phyloP scores from a whole-genome alignment of 2,113 vertebrate genomes.

The Sardina pilchardus region DNA sequence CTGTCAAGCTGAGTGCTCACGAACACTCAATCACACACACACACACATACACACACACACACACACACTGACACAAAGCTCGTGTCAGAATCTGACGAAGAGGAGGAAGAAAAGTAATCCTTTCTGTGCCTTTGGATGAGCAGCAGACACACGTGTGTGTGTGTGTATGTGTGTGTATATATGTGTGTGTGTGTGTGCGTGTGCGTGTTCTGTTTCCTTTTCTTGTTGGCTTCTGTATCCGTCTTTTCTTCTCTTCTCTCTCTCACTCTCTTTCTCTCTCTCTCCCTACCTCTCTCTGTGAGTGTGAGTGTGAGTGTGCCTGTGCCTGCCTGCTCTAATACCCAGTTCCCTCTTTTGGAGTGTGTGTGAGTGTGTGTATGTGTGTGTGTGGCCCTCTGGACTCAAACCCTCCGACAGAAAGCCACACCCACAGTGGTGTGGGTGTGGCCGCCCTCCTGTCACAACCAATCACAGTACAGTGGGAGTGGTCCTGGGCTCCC shows the following conservation, averaged over 20 bases:
- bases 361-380: not conserved
- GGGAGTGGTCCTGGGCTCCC: slow-evolving; percentile 56
- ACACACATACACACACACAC: not conserved
- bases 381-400: slow-evolving; percentile 39
- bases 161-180: not conserved
- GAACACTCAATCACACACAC: no score
- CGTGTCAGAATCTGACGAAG: not conserved
- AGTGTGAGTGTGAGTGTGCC: not conserved
- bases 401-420: not conserved
- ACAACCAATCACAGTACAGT: slow-evolving; percentile 62
- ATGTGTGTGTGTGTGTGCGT: not conserved
- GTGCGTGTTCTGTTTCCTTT: not conserved
- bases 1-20: not conserved
- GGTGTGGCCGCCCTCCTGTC: slow-evolving; percentile 56
- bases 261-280: not conserved
- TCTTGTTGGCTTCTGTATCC: not conserved
- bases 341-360: not conserved
- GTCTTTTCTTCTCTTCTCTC: not conserved
- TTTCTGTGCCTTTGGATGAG: not conserved
- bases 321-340: not conserved
- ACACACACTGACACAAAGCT: not conserved
- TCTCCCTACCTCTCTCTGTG: not conserved
- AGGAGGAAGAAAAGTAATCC: not conserved
- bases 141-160: not conserved
- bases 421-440: not conserved